phyloP scores from a whole-genome alignment of 37 sponge, comb jelly and placozoan species.

The Dysidea cf. avara region DNA sequence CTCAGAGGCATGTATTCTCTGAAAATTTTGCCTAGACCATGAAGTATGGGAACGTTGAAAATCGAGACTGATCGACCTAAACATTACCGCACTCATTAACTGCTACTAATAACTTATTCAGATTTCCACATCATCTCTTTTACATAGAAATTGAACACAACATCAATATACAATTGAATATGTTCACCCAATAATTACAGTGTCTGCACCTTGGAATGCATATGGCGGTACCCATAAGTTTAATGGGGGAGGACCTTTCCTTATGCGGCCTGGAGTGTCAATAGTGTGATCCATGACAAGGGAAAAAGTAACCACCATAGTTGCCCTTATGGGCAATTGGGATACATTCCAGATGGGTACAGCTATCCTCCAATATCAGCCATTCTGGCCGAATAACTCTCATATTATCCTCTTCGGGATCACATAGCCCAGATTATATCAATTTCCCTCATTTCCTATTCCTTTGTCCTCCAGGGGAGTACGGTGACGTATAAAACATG shows the following conservation, averaged over 20 bases:
- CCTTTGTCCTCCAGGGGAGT: slow-evolving; percentile 82
- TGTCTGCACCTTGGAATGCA: slow-evolving; percentile 60
- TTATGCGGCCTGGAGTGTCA: slow-evolving; percentile 93
- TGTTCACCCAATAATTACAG: slow-evolving; percentile 57
- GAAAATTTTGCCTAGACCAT: too few species aligned
- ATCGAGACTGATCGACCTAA: too few species aligned
- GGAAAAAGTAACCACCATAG: slow-evolving; percentile 96
- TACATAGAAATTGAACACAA: too few species aligned
- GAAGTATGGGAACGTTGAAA: too few species aligned
- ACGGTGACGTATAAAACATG: slow-evolving; percentile 94
- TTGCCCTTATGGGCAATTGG: slow-evolving; percentile 96
- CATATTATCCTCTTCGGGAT: slow-evolving; percentile 83
- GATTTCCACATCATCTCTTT: too few species aligned
- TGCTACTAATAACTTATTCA: too few species aligned
- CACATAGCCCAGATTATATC: slow-evolving; percentile 67
- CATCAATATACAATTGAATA: too few species aligned
- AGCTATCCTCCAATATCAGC: slow-evolving; percentile 86
- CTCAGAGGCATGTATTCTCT: too few species aligned
- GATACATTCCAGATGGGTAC: slow-evolving; percentile 99
- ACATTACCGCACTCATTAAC: too few species aligned
- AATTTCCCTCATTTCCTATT: slow-evolving; percentile 40
- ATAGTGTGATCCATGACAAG: slow-evolving; percentile 99
- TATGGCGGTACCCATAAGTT: slow-evolving; percentile 91
- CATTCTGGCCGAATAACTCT: slow-evolving; percentile 75
- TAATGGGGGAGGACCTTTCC: slow-evolving; percentile 96